Conservation (phyloP, 2,888 invertebrate species). For the Eueremaeus valkanovi region DNA sequence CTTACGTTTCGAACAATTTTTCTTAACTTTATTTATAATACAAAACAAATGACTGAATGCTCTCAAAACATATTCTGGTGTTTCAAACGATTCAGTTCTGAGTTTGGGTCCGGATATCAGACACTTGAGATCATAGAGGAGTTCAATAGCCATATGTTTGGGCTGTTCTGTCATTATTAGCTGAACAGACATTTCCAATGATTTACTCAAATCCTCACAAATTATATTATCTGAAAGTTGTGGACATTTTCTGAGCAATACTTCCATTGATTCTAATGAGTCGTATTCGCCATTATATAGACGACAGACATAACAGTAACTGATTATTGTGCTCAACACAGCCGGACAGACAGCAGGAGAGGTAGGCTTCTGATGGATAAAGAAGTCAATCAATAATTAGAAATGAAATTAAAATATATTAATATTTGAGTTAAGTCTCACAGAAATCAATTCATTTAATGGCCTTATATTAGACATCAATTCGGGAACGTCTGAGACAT, state of each 20-base stretch:
- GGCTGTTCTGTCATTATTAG: constrained; percentile 16
- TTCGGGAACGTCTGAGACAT: not conserved
- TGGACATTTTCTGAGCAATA: not conserved
- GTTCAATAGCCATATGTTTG: not conserved
- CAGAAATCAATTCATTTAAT: constrained; percentile 21
- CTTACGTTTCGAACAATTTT: not conserved
- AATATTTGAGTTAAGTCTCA: not conserved
- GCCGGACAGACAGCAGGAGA: constrained; percentile 33
- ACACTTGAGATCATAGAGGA: not conserved
- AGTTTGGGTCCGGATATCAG: constrained; percentile 10
- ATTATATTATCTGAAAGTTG: constrained; percentile 18
- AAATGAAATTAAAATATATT: not conserved
- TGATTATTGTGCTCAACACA: constrained; percentile 18
- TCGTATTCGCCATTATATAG: constrained; percentile 39
- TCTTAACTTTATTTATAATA: constrained; percentile 15
- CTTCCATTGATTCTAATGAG: not conserved
- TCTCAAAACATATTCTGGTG: constrained; percentile 16
- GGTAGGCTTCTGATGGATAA: constrained; percentile 4
- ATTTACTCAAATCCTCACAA: constrained; percentile 15
- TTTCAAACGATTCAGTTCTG: not conserved
- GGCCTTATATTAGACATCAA: not conserved
- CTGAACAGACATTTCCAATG: constrained; percentile 10
- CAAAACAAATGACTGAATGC: constrained; percentile 22
- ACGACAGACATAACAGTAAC: constrained; percentile 40
- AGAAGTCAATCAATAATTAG: not conserved